Evolutionary conservation across 37 sponge, comb jelly and placozoan species (phyloP).

Genomic region (Crambe crambe): DNA sequence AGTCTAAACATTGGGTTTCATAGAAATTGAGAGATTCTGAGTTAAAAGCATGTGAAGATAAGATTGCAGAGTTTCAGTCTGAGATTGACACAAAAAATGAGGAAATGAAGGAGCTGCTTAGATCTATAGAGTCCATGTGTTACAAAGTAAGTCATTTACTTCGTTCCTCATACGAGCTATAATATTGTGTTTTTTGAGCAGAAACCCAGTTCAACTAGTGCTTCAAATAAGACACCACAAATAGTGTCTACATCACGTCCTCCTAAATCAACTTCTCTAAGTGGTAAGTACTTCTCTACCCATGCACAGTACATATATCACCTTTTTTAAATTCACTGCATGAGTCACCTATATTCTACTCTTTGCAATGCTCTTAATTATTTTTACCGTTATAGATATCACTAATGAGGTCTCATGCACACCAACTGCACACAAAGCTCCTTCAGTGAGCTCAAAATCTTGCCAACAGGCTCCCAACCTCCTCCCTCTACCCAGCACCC

Average conservation of each 20-base stretch:
- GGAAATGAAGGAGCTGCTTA: constrained; percentile 31
- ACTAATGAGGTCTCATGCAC: neutral
- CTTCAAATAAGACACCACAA: too few relatives aligned
- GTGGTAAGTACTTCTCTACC: too few relatives aligned
- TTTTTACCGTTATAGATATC: neutral
- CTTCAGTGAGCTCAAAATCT: neutral
- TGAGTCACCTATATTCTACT: too few relatives aligned
- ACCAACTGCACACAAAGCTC: neutral
- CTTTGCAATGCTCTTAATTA: too few relatives aligned
- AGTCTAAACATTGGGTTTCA: neutral
- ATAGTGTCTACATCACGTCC: neutral
- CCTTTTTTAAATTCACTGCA: too few relatives aligned
- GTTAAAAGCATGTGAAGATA: neutral
- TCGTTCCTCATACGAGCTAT: too few relatives aligned
- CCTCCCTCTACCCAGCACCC: neutral
- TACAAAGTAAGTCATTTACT: constrained; percentile 15
- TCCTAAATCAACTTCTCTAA: too few relatives aligned
- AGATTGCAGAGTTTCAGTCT: neutral
- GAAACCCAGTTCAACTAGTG: too few relatives aligned
- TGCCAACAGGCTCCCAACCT: neutral
- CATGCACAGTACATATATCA: too few relatives aligned
- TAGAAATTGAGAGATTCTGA: constrained; percentile 6
- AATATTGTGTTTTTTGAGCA: too few relatives aligned
- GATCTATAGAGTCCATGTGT: constrained; percentile 26
- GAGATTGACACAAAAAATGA: constrained; percentile 20